These are phyloP conservation scores for Drosophila navojoa DNA, from an alignment of 1,140 invertebrate genomes.

Conservation along the genomic window DNA sequence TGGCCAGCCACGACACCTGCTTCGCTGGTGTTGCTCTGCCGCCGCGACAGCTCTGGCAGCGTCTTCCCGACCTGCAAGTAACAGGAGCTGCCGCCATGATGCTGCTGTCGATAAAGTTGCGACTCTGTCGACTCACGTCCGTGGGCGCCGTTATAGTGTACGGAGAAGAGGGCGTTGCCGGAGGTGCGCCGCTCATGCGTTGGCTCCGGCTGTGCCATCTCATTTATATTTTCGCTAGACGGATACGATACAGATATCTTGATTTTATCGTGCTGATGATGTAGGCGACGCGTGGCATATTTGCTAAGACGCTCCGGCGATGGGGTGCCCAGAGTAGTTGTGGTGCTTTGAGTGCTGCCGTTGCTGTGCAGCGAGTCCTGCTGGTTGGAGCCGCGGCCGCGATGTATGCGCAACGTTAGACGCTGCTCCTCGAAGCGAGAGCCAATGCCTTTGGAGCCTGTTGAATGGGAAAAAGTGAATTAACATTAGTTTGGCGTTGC, in stretches of 20 bases:
- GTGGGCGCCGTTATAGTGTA: constrained; percentile 70
- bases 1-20: constrained; percentile 70
- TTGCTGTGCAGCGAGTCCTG: constrained; percentile 81
- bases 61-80: constrained; percentile 86
- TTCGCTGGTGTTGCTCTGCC: constrained; percentile 84
- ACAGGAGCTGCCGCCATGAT: constrained; percentile 85
- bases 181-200: constrained; percentile 56
- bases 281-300: constrained; percentile 78
- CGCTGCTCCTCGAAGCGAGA: constrained; percentile 92
- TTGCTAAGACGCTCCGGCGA: constrained; percentile 76
- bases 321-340: constrained; percentile 77
- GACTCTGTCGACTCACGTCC: constrained; percentile 71
- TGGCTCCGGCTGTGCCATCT: constrained; percentile 70
- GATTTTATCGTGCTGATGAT: constrained; percentile 89
- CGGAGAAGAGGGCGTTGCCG: constrained; percentile 68
- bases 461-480: constrained; percentile 1
- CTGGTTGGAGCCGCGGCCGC: constrained; percentile 86
- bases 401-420: constrained; percentile 95
- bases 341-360: constrained; percentile 80
- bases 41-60: constrained; percentile 66
- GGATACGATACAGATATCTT: constrained; percentile 94
- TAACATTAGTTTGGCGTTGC: constrained; percentile 39
- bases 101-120: constrained; percentile 79
- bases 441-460: constrained; percentile 84
- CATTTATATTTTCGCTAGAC: constrained; percentile 88